Percentiles rank a stretch among this genome's conserved stretches.
Evolutionary conservation across 2,113 vertebrate genomes (phyloP).

Genomic region (Mus spicilegus): DNA sequence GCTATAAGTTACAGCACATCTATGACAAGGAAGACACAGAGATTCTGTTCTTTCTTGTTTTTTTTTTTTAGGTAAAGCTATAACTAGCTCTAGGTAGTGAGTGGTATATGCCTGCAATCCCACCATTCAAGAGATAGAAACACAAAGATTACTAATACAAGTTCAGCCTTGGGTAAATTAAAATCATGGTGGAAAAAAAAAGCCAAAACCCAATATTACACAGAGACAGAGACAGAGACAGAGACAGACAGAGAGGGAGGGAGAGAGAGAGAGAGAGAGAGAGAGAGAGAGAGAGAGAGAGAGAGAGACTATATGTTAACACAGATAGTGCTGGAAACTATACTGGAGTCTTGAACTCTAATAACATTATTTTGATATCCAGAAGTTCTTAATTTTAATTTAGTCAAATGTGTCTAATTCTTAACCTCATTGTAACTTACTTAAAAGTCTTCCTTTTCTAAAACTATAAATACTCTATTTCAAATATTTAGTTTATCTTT

Average conservation of each 20-base stretch:
- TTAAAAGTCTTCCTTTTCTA: slow-evolving; percentile 16
- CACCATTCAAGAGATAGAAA: neutral
- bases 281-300: too few relatives aligned
- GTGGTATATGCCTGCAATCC: too few relatives aligned
- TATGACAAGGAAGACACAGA: neutral
- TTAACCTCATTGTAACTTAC: neutral
- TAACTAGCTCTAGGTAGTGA: neutral
- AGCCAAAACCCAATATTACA: neutral
- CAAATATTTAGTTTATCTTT: slow-evolving; percentile 43
- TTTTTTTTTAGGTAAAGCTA: neutral
- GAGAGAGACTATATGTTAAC: neutral
- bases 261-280: too few relatives aligned
- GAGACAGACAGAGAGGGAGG: too few relatives aligned
- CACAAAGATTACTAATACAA: neutral
- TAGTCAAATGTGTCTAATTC: neutral
- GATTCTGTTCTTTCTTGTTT: neutral
- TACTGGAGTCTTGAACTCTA: neutral
- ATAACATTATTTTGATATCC: neutral
- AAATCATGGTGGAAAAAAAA: neutral
- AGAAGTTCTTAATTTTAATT: slow-evolving; percentile 42
- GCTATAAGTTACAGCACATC: neutral
- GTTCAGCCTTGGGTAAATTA: neutral
- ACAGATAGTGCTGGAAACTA: neutral
- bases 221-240: neutral
- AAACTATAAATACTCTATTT: neutral